A percentile compares a stretch with the other conserved stretches of the same genome.
phyloP scores from a whole-genome alignment of 1,140 invertebrate species.

The Augochlora pura region DNA sequence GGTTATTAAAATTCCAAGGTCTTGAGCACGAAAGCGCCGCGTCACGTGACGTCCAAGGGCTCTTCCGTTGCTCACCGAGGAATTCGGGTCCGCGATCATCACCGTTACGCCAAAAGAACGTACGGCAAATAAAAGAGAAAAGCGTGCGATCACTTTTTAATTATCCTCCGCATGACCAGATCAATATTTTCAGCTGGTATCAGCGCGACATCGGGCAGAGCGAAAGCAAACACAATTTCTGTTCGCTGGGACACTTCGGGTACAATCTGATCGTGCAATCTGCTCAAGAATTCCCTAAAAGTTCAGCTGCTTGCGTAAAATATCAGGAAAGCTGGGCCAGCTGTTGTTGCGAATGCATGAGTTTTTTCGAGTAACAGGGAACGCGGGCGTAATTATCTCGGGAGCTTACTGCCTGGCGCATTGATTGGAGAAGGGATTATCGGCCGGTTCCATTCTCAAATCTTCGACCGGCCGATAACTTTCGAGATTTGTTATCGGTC shows the following conservation, averaged over 20 bases:
- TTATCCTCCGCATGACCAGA: slow-evolving; percentile 53
- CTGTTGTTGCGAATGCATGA: not conserved
- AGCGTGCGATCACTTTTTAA: slow-evolving; percentile 39
- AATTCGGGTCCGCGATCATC: slow-evolving; percentile 14
- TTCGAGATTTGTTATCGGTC: not conserved
- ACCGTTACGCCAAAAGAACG: not conserved
- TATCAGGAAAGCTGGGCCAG: not conserved
- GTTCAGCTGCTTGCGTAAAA: not conserved
- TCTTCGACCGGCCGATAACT: not conserved
- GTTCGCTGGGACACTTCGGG: slow-evolving; percentile 29
- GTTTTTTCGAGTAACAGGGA: not conserved
- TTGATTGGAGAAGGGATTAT: slow-evolving; percentile 7
- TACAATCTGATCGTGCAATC: not conserved
- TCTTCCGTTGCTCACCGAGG: not conserved
- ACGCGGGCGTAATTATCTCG: slow-evolving; percentile 23
- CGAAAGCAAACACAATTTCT: slow-evolving; percentile 46
- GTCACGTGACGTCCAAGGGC: not conserved
- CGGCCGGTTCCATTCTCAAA: not conserved
- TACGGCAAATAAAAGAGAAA: slow-evolving; percentile 1
- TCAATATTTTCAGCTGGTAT: slow-evolving; percentile 8
- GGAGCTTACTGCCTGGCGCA: slow-evolving; percentile 14
- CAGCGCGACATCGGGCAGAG: slow-evolving; percentile 38
- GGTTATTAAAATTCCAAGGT: slow-evolving; percentile 9
- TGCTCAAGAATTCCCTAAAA: not conserved
- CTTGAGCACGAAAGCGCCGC: not conserved